phyloP scores from a whole-genome alignment of 2,888 invertebrate species.

The Ommatoiulus sabulosus region DNA sequence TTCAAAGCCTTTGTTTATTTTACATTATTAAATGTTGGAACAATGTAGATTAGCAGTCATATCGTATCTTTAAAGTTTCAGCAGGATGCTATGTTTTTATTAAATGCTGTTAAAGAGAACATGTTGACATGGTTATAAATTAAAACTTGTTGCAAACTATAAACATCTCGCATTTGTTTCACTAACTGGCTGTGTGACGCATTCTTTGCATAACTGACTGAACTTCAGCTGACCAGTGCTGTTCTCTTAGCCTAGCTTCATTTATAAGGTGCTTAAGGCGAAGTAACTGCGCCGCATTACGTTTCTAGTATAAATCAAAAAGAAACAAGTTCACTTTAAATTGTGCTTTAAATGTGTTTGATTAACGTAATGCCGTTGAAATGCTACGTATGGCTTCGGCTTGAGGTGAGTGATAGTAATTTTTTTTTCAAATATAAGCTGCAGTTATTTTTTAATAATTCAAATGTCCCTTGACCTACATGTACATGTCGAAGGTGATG shows the following conservation, averaged over 20 bases:
- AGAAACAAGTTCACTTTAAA: no score
- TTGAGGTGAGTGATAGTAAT: no score
- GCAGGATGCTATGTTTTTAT: background rate
- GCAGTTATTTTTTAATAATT: no score
- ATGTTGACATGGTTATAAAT: background rate
- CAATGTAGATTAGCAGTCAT: background rate
- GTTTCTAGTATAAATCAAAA: background rate
- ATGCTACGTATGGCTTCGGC: no score
- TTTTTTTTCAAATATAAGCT: no score
- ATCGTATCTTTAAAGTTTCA: background rate
- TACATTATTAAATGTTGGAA: background rate
- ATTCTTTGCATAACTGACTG: background rate
- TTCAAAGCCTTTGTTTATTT: background rate
- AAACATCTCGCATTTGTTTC: background rate
- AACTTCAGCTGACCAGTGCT: background rate
- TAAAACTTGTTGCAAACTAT: background rate
- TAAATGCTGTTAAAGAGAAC: background rate
- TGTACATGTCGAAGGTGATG: no score
- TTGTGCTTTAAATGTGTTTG: no score
- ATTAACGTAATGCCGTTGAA: no score
- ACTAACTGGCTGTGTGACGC: background rate
- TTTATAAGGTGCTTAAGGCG: background rate
- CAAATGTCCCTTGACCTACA: no score
- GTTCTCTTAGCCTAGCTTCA: background rate
- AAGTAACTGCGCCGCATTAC: constrained; percentile 25